Percentiles rank a stretch among this genome's conserved stretches.
phyloP scores from a whole-genome alignment of 2,113 vertebrate species.

The Daphoenositta chrysoptera region DNA sequence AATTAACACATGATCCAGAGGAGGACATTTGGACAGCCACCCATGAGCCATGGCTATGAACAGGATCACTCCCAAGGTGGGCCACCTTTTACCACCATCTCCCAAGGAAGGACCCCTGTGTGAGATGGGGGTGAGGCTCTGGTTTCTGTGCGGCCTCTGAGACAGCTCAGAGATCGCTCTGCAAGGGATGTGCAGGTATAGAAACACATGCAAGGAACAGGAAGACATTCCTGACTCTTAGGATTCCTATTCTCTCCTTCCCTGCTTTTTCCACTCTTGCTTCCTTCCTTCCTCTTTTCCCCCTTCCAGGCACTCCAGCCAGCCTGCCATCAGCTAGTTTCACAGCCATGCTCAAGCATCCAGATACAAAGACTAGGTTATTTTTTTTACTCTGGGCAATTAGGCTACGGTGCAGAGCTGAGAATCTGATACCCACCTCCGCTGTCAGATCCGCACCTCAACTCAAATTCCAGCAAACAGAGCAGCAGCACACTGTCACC shows the following conservation, averaged over 20 bases:
- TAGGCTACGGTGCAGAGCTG: not conserved
- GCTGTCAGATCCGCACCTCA: not conserved
- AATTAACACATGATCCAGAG: not conserved
- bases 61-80: not conserved
- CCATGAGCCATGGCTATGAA: not conserved
- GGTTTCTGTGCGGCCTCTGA: accelerated
- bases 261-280: not conserved
- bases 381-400: not conserved
- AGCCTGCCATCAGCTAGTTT: not conserved
- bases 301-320: not conserved
- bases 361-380: not conserved
- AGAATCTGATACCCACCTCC: not conserved
- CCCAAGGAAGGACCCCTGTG: not conserved
- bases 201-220: not conserved
- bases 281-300: not conserved
- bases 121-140: not conserved
- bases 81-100: not conserved
- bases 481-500: not conserved
- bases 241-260: not conserved
- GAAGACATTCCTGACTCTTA: not conserved
- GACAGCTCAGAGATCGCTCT: not conserved
- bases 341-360: not conserved
- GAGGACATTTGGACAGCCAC: not conserved
- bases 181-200: not conserved
- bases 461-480: constrained; percentile 24